Evolutionary conservation across 2,113 vertebrate species (phyloP).

Genomic region (Entelurus aequoreus): DNA sequence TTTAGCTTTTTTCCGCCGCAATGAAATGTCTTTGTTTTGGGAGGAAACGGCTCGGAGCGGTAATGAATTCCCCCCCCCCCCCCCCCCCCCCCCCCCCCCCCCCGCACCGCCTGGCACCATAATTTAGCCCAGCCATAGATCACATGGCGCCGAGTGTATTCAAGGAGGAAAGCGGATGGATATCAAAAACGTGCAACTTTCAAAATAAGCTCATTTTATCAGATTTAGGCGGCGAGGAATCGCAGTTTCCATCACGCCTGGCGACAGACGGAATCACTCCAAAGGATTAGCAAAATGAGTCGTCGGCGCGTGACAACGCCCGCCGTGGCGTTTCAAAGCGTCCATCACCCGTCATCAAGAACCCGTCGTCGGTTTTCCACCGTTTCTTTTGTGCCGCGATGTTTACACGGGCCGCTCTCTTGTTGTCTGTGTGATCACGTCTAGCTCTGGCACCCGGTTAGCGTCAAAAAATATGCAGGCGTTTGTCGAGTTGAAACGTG

Average conservation of each 20-base stretch:
- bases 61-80: constrained; percentile 74
- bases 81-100: constrained; percentile 58
- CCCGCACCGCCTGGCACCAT: constrained; percentile 65
- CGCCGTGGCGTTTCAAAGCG: constrained; percentile 58
- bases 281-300: constrained; percentile 62
- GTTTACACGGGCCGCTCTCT: constrained; percentile 62
- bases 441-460: constrained; percentile 55
- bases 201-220: constrained; percentile 70
- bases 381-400: constrained; percentile 61
- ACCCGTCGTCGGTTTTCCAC: constrained; percentile 47
- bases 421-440: constrained; percentile 64
- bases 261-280: constrained; percentile 34
- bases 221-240: constrained; percentile 55
- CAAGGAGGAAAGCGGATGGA: constrained; percentile 75
- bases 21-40: constrained; percentile 81
- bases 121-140: constrained; percentile 78
- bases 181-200: constrained; percentile 75
- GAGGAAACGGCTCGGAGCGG: constrained; percentile 74
- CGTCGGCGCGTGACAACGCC: constrained; percentile 47
- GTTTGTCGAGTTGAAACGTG: constrained; percentile 45
- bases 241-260: constrained; percentile 34
- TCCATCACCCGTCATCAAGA: constrained; percentile 57
- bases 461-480: constrained; percentile 50
- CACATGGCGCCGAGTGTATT: constrained; percentile 73
- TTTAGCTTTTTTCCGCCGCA: constrained; percentile 71